phyloP scores from a whole-genome alignment of 2,888 invertebrate genomes.

The Andrena flavipes region DNA sequence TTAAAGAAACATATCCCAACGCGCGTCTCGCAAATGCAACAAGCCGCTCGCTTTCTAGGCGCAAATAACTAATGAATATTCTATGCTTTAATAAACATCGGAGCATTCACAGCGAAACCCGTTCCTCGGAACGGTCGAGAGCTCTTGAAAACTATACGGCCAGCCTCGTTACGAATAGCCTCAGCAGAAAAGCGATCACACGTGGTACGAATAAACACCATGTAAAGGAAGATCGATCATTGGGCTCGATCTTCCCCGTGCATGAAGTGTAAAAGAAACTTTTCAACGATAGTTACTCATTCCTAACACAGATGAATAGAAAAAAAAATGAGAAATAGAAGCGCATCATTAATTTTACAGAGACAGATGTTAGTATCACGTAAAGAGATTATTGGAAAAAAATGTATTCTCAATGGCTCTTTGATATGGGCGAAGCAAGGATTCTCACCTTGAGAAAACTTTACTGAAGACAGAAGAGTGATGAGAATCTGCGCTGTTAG shows the following conservation, averaged over 20 bases:
- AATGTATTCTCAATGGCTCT: slow-evolving; percentile 29
- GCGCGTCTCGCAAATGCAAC: slow-evolving; percentile 62
- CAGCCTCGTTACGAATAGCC: slow-evolving; percentile 51
- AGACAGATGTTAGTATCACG: slow-evolving; percentile 48
- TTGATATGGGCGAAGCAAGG: slow-evolving; percentile 4
- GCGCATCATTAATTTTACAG: slow-evolving; percentile 58
- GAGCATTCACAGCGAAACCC: slow-evolving; percentile 41
- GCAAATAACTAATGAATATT: slow-evolving; percentile 62
- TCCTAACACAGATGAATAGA: slow-evolving; percentile 52
- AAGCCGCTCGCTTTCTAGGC: slow-evolving; percentile 66
- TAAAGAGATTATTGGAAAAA: slow-evolving; percentile 35
- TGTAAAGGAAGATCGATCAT: slow-evolving; percentile 37
- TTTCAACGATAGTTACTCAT: slow-evolving; percentile 56
- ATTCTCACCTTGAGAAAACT: slow-evolving; percentile 93
- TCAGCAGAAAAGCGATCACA: slow-evolving; percentile 62
- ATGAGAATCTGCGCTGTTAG: slow-evolving; percentile 88
- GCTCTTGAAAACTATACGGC: background rate
- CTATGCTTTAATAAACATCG: slow-evolving; percentile 57
- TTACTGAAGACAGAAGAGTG: slow-evolving; percentile 94
- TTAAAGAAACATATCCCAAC: slow-evolving; percentile 31
- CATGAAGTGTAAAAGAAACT: slow-evolving; percentile 41
- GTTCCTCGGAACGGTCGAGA: background rate
- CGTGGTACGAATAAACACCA: slow-evolving; percentile 51
- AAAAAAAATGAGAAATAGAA: slow-evolving; percentile 60
- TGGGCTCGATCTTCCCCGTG: slow-evolving; percentile 36